phyloP scores from a whole-genome alignment of 2,797 vertebrate species.

The Aldrovandia affinis region DNA sequence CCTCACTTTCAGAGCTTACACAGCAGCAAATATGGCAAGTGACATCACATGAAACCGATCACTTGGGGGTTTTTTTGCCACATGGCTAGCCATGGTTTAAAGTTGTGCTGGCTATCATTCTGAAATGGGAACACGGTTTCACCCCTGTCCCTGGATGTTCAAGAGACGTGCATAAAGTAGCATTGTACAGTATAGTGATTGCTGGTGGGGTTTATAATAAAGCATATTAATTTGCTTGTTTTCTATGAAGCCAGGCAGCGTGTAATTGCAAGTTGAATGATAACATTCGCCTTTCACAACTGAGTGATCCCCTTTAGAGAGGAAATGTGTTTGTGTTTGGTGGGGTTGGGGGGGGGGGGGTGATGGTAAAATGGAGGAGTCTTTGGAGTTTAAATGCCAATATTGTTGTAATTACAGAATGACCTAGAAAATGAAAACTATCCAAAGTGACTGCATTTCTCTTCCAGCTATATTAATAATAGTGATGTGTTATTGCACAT shows the following conservation, averaged over 20 bases:
- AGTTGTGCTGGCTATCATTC: no score
- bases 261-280: not conserved
- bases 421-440: not conserved
- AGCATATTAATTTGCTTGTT: not conserved
- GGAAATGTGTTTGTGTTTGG: not conserved
- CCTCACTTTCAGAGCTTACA: no score
- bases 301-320: conserved; percentile 1
- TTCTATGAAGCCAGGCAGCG: not conserved
- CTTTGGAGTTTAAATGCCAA: not conserved
- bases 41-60: no score
- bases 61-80: no score
- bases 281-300: conserved; percentile 7
- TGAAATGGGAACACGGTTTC: no score
- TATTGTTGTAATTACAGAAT: not conserved
- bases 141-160: no score
- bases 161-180: no score
- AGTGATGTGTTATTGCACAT: not conserved
- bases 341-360: not conserved
- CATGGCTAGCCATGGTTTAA: no score
- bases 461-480: not conserved
- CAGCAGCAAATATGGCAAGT: no score
- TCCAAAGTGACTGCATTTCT: not conserved
- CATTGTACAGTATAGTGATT: not conserved
- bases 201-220: not conserved
- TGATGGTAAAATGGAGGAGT: not conserved